A percentile compares a stretch with the other conserved stretches of the same genome.
These are phyloP conservation scores for Tryphoninae sp. DNA, from an alignment of 2,888 invertebrate genomes.

Conservation along the genomic window DNA sequence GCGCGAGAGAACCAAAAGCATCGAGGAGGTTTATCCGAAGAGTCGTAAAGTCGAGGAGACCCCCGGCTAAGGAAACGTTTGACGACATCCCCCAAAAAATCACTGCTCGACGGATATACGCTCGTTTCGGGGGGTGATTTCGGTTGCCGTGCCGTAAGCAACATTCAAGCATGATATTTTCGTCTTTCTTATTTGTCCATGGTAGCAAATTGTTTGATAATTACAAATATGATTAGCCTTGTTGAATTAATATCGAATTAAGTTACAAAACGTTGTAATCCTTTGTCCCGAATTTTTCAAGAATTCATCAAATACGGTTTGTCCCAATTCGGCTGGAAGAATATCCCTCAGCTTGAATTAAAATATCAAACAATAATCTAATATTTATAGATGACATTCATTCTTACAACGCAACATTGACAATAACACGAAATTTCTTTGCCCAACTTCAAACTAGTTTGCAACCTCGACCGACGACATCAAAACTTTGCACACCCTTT, in stretches of 20 bases:
- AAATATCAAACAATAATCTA: no score
- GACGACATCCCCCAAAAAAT: constrained; percentile 44
- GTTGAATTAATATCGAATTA: neutral
- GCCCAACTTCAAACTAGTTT: neutral
- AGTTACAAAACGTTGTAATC: no score
- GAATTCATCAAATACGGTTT: no score
- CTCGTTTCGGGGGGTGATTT: constrained; percentile 37
- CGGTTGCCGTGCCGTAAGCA: constrained; percentile 32
- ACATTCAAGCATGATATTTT: constrained; percentile 14
- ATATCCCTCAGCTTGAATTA: no score
- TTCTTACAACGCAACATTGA: no score
- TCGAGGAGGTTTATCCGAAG: constrained; percentile 52
- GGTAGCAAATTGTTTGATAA: constrained; percentile 3
- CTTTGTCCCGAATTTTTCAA: no score
- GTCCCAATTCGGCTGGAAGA: no score
- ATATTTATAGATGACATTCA: no score
- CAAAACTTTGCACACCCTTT: constrained; percentile 18
- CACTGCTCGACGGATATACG: neutral
- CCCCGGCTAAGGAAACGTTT: constrained; percentile 36
- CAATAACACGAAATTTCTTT: neutral
- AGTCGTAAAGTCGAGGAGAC: constrained; percentile 60
- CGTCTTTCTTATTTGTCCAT: neutral
- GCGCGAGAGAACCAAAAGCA: constrained; percentile 28
- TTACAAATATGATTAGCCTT: constrained; percentile 8
- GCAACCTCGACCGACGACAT: constrained; percentile 3